Evolutionary conservation across 2,888 invertebrate species (phyloP).

Genomic region (Lymantria monacha): DNA sequence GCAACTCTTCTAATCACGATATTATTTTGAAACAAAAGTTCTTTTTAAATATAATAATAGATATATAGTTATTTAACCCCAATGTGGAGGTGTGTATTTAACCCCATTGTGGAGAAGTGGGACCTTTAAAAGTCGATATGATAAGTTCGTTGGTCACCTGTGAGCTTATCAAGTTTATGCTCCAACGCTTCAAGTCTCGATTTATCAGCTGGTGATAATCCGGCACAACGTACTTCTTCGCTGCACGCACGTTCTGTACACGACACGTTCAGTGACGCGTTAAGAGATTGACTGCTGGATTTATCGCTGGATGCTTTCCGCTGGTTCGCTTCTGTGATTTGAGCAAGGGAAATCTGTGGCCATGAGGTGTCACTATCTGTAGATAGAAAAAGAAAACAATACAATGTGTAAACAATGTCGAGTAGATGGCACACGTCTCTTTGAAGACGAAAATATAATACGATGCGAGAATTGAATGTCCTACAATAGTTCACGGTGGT

Average conservation of each 20-base stretch:
- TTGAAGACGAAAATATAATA: too few species aligned
- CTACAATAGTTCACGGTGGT: too few species aligned
- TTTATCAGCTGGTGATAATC: constrained; percentile 15
- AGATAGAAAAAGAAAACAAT: not conserved
- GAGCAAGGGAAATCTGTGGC: constrained; percentile 73
- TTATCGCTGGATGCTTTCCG: constrained; percentile 69
- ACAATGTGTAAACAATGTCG: too few species aligned
- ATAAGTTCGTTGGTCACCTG: constrained; percentile 38
- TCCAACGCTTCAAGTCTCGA: constrained; percentile 45
- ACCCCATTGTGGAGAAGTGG: too few species aligned
- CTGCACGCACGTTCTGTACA: constrained; percentile 20
- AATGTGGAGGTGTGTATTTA: too few species aligned
- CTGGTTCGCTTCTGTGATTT: constrained; percentile 69
- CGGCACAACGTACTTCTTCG: constrained; percentile 16
- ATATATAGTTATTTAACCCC: too few species aligned
- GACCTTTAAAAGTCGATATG: too few species aligned
- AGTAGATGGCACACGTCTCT: too few species aligned
- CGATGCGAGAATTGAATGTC: too few species aligned
- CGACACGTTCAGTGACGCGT: constrained; percentile 28
- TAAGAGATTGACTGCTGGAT: constrained; percentile 53
- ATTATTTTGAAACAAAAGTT: too few species aligned
- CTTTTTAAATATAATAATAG: too few species aligned
- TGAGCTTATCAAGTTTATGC: constrained; percentile 62
- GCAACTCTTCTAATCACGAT: too few species aligned
- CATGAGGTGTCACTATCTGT: constrained; percentile 66